Conservation (phyloP, 2,113 vertebrate genomes). For the Eptatretus burgeri region DNA sequence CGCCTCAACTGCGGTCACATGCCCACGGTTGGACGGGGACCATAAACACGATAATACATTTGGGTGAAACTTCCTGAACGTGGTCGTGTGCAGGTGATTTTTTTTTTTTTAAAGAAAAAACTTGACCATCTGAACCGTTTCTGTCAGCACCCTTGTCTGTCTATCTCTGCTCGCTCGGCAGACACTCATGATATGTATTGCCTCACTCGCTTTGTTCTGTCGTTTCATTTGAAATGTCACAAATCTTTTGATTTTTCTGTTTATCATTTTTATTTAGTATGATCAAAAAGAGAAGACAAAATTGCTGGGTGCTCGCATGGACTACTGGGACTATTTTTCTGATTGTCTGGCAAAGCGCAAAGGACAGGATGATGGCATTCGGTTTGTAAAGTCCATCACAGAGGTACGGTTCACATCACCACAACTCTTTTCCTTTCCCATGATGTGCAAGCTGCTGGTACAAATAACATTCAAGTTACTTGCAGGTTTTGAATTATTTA, state of each 20-base stretch:
- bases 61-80: neutral
- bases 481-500: too few species aligned
- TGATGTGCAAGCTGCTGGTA: too few species aligned
- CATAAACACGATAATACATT: neutral
- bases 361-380: slow-evolving; percentile 72
- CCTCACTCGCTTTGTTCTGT: neutral
- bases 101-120: too few species aligned
- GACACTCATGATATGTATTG: neutral
- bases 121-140: too few species aligned
- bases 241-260: slow-evolving; percentile 2
- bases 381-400: slow-evolving; percentile 66
- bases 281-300: slow-evolving; percentile 76
- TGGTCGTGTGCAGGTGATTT: neutral
- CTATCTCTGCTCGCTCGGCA: neutral
- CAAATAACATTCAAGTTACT: too few species aligned
- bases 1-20: neutral
- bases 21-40: neutral
- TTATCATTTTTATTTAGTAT: slow-evolving; percentile 25
- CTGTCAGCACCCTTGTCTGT: neutral
- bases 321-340: slow-evolving; percentile 96
- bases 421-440: too few species aligned
- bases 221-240: neutral
- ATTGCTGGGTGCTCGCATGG: slow-evolving; percentile 52
- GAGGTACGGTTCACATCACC: slow-evolving; percentile 26
- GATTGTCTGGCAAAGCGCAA: slow-evolving; percentile 71